Evolutionary conservation across 2,888 invertebrate species (phyloP).

Genomic region (Saturnia pavonia): DNA sequence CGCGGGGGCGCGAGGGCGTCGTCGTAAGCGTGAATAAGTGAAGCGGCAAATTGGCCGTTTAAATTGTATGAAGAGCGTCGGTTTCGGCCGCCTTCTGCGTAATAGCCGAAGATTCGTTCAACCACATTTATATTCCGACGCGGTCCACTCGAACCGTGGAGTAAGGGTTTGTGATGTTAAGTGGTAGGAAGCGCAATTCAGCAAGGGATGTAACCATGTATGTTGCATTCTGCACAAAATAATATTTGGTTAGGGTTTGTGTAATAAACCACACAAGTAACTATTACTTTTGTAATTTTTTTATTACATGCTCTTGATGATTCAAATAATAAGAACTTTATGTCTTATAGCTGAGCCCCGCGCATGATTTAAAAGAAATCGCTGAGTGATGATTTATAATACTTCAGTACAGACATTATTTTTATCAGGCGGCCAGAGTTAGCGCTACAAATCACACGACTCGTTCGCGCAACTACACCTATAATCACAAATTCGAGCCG

Average conservation of each 20-base stretch:
- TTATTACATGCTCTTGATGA: too few relatives aligned
- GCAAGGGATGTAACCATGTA: neutral
- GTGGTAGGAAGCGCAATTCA: neutral
- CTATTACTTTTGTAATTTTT: too few relatives aligned
- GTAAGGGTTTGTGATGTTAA: neutral
- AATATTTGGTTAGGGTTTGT: neutral
- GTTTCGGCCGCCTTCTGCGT: conserved; percentile 39
- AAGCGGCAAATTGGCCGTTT: conserved; percentile 60
- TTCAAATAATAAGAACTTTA: too few relatives aligned
- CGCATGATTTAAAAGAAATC: too few relatives aligned
- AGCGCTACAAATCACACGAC: too few relatives aligned
- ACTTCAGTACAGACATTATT: too few relatives aligned
- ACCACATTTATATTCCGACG: conserved; percentile 39
- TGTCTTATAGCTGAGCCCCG: too few relatives aligned
- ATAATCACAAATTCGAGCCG: too few relatives aligned
- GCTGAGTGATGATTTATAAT: too few relatives aligned
- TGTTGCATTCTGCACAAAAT: neutral
- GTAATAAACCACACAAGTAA: too few relatives aligned
- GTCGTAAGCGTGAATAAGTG: conserved; percentile 42
- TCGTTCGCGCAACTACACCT: too few relatives aligned
- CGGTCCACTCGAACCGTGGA: conserved; percentile 19
- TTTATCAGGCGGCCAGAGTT: too few relatives aligned
- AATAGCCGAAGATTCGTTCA: conserved; percentile 35
- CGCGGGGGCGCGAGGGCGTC: conserved; percentile 15
- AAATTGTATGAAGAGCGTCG: conserved; percentile 50